These are phyloP conservation scores for Lepidotrigona ventralis DNA, from an alignment of 1,140 invertebrate genomes.

Conservation along the genomic window DNA sequence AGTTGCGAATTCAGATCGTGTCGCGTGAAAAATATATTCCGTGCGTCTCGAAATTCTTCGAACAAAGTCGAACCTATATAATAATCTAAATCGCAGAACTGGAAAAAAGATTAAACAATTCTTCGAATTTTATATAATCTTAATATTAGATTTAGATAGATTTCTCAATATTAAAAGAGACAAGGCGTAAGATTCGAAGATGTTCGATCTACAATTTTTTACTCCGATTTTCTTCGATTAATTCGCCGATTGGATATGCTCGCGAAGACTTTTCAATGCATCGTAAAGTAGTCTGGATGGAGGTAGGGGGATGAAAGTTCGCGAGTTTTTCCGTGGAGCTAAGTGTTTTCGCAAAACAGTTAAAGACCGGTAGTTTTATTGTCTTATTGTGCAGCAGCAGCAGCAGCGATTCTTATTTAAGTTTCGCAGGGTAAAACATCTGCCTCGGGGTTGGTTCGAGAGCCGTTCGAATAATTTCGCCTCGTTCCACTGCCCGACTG, in stretches of 20 bases:
- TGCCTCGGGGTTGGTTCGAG: background rate
- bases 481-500: background rate
- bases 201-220: background rate
- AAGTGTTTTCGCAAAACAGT: slow-evolving; percentile 37
- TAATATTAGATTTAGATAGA: too few relatives aligned
- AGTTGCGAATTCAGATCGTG: background rate
- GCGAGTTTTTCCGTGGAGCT: slow-evolving; percentile 19
- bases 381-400: slow-evolving; percentile 33
- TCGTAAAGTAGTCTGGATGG: slow-evolving; percentile 30
- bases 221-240: background rate
- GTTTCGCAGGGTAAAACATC: slow-evolving; percentile 3
- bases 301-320: slow-evolving; percentile 6
- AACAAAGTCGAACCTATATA: too few relatives aligned
- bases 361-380: slow-evolving; percentile 36
- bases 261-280: slow-evolving; percentile 43
- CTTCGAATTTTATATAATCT: too few relatives aligned
- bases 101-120: too few relatives aligned
- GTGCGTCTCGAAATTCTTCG: too few relatives aligned
- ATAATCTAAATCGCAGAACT: too few relatives aligned
- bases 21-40: background rate
- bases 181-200: background rate
- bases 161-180: too few relatives aligned
- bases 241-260: slow-evolving; percentile 11
- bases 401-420: slow-evolving; percentile 40
- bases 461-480: slow-evolving; percentile 9